A percentile compares a stretch with the other conserved stretches of the same genome.
Evolutionary conservation across 1,140 invertebrate genomes (phyloP).

Genomic region (Chymomyza costata): DNA sequence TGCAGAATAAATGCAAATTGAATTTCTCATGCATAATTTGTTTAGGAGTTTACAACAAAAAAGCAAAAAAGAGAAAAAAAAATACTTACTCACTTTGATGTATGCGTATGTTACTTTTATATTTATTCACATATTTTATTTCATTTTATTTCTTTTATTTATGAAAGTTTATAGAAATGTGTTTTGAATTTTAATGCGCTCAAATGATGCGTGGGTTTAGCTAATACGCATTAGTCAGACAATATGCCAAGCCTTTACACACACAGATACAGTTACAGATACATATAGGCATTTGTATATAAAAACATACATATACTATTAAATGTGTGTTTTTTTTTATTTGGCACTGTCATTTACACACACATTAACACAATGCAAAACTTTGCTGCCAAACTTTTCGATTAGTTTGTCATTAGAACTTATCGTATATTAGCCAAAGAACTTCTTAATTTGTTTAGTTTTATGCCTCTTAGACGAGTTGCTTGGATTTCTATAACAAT

Average conservation of each 20-base stretch:
- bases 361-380: background rate
- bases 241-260: background rate
- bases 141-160: slow-evolving; percentile 4
- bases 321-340: too few relatives aligned
- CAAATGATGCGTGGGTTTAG: slow-evolving; percentile 26
- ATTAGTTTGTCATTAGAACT: slow-evolving; percentile 2
- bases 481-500: too few relatives aligned
- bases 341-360: background rate
- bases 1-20: slow-evolving; percentile 73
- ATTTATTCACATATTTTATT: slow-evolving; percentile 16
- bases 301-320: too few relatives aligned
- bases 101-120: slow-evolving; percentile 32
- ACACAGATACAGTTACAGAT: background rate
- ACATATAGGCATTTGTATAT: too few relatives aligned
- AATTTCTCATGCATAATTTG: slow-evolving; percentile 73
- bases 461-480: too few relatives aligned
- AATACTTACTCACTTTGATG: slow-evolving; percentile 51
- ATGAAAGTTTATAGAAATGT: slow-evolving; percentile 40
- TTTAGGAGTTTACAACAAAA: slow-evolving; percentile 53
- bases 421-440: too few relatives aligned
- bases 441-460: too few relatives aligned
- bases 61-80: slow-evolving; percentile 14
- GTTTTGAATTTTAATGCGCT: slow-evolving; percentile 58
- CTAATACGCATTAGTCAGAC: too few relatives aligned
- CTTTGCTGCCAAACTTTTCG: background rate